Evolutionary conservation across 2,888 invertebrate species (phyloP).

Genomic region (Disparrhopalites patrizii): DNA sequence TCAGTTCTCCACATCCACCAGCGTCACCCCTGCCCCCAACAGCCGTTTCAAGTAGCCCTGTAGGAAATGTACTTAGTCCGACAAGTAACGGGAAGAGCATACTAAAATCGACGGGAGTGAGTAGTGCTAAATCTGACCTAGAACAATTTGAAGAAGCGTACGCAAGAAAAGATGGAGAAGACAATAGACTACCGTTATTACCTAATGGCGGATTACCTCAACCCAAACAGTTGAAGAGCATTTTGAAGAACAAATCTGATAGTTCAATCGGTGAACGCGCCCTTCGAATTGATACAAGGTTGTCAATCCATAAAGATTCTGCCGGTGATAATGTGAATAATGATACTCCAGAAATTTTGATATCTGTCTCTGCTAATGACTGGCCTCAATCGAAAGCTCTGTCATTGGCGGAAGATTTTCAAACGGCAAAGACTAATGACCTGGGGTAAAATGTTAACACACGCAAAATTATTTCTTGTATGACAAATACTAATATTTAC

Average conservation of each 20-base stretch:
- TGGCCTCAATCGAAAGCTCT: slow-evolving; percentile 31
- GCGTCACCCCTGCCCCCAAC: slow-evolving; percentile 1
- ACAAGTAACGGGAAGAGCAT: slow-evolving; percentile 1
- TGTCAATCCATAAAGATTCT: slow-evolving; percentile 29
- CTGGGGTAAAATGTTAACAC: too few species aligned
- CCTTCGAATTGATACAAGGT: slow-evolving; percentile 36
- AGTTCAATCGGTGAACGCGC: slow-evolving; percentile 45
- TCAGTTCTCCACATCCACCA: slow-evolving; percentile 38
- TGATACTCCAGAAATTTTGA: slow-evolving; percentile 30
- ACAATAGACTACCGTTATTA: slow-evolving; percentile 19
- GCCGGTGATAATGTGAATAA: slow-evolving; percentile 22
- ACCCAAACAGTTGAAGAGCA: slow-evolving; percentile 48
- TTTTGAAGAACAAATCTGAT: slow-evolving; percentile 49
- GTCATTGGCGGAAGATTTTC: slow-evolving; percentile 37
- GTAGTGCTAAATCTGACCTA: slow-evolving; percentile 14
- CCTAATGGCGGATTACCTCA: slow-evolving; percentile 24
- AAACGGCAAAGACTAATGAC: slow-evolving; percentile 30
- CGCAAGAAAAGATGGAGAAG: slow-evolving; percentile 1
- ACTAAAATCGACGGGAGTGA: slow-evolving; percentile 1
- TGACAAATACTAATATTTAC: too few species aligned
- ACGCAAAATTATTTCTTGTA: too few species aligned
- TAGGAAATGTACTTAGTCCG: slow-evolving; percentile 6
- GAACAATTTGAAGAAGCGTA: slow-evolving; percentile 28
- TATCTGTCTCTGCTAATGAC: slow-evolving; percentile 25
- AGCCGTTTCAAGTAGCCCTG: not conserved